Evolutionary conservation across 2,888 invertebrate species (phyloP), one percentile per base, ranked within the genome.

Genomic region (Willowsia nigromaculata): DNA sequence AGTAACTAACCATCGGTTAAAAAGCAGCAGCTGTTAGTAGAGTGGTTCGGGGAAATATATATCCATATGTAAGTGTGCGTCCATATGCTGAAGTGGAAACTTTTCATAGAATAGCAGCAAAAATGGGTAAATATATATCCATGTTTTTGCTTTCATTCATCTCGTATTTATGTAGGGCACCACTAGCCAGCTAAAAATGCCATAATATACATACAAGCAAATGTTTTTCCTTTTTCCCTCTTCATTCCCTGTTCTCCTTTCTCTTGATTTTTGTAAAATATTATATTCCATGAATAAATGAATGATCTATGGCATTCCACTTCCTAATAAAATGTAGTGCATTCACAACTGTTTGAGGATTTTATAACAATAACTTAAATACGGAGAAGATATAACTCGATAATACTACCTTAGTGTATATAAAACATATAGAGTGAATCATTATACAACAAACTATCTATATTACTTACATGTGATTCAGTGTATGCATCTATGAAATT

Each of bases 221-320:
- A 13, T 18, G 50, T 18, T 18, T 50, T 5, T 18, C 15, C 5
- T 11, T 56, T 53, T n/a, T 30, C 37, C 15, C 43, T 15, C 13
- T 18, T 82, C 7, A n/a, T 65, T 47, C 25, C 13, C 15, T 56
- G n/a, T 43, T 59, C 9, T 59, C 22, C 59, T 37, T 13, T 56
- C 25, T 37, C 25, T 81, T 37, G 22, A 40, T 81, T 18, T 43
- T 37, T 27, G 30, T 47, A 71, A 53, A 18, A 87, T 74, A 81
- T 81, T 59, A 81, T 78, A 78, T 78, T 78, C 37, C 74, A 87
- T 87, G 87, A 87, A 87, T 87, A 87, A 81, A 87, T 87, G 87
- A 87, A 87, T 87, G 87, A 87, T 87, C 81, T 87, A 86, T 86
- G 47, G 80, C 53, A 80, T 47, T 71, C 13, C 47, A 15, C 15